phyloP scores from a whole-genome alignment of 1,140 invertebrate genomes.

The Lasaia peninsularis region DNA sequence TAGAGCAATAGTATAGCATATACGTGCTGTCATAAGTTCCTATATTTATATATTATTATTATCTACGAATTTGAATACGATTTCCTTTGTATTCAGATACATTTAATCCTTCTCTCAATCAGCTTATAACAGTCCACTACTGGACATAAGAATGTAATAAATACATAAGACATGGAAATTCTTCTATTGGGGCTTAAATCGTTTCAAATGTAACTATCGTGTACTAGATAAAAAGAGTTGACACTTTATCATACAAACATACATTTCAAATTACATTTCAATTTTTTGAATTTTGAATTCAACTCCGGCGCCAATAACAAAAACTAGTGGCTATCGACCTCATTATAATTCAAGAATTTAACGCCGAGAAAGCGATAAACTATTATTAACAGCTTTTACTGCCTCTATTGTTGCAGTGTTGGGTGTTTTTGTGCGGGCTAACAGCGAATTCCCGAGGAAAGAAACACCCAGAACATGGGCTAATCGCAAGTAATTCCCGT shows the following conservation, averaged over 20 bases:
- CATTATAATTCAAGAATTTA: conserved; percentile 26
- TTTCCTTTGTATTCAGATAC: too few relatives aligned
- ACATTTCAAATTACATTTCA: background rate
- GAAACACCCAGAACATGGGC: conserved; percentile 35
- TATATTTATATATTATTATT: too few relatives aligned
- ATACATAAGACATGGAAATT: too few relatives aligned
- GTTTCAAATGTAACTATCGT: too few relatives aligned
- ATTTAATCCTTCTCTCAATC: too few relatives aligned
- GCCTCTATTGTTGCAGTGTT: conserved; percentile 22
- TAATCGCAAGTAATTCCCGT: conserved; percentile 37
- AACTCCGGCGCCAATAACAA: conserved; percentile 12
- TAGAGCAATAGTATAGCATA: too few relatives aligned
- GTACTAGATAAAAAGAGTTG: background rate
- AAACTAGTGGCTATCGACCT: conserved; percentile 13
- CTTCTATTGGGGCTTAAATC: too few relatives aligned
- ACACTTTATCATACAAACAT: background rate
- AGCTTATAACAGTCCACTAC: too few relatives aligned
- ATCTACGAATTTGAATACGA: too few relatives aligned
- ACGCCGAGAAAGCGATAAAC: conserved; percentile 21
- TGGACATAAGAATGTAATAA: too few relatives aligned
- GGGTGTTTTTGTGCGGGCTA: conserved; percentile 24
- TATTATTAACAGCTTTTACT: conserved; percentile 25
- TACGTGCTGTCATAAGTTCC: too few relatives aligned
- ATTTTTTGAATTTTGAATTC: conserved; percentile 6
- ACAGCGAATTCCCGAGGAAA: conserved; percentile 29